These are phyloP conservation scores for Lysandra coridon DNA, from an alignment of 2,888 invertebrate species.

Conservation along the genomic window DNA sequence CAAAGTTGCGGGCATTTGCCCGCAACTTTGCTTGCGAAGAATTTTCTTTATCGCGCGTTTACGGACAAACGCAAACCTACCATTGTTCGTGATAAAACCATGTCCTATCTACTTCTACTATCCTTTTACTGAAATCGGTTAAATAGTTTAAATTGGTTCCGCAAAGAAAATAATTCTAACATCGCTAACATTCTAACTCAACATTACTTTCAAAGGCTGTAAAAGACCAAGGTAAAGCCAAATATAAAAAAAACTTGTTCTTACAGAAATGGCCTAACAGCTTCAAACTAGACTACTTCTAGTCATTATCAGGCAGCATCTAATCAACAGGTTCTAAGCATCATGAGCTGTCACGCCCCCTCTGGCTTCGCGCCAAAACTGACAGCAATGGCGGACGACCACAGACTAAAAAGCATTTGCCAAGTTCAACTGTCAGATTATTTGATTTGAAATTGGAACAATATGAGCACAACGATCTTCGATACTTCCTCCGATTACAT, in stretches of 20 bases:
- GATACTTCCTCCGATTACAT: not conserved
- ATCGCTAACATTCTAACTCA: no score
- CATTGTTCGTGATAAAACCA: no score
- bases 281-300: not conserved
- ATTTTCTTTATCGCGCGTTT: not conserved
- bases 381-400: constrained; percentile 49
- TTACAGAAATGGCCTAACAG: not conserved
- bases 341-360: constrained; percentile 43
- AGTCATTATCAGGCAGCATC: constrained; percentile 1
- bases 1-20: no score
- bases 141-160: no score
- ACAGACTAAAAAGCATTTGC: constrained; percentile 40
- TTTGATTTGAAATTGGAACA: constrained; percentile 12
- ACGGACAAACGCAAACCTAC: no score
- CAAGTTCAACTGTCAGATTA: constrained; percentile 33
- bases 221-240: no score
- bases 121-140: not conserved
- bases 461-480: not conserved
- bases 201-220: no score
- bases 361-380: constrained; percentile 59
- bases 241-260: no score
- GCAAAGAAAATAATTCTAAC: no score
- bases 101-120: no score
- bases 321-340: constrained; percentile 55
- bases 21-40: no score